Evolutionary conservation across 2,113 vertebrate species (phyloP).

Genomic region (Fukomys damarensis): DNA sequence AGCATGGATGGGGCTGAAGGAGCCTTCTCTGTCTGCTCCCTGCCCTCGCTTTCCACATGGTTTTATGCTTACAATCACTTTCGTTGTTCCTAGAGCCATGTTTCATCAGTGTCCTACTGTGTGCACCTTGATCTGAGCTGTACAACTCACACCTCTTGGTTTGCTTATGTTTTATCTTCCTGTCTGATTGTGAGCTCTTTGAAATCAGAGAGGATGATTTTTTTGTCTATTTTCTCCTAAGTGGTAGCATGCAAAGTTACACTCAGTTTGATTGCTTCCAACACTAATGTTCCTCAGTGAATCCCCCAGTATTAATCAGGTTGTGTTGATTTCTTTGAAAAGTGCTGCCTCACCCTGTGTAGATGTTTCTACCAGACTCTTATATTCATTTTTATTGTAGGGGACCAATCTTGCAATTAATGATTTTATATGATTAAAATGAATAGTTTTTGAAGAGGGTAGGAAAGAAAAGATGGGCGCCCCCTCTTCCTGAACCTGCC

Average conservation of each 20-base stretch:
- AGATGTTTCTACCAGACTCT: neutral
- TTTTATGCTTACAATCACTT: neutral
- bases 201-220: neutral
- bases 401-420: neutral
- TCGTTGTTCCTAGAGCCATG: neutral
- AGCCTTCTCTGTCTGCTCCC: neutral
- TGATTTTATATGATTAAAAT: neutral
- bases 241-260: neutral
- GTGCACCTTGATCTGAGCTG: neutral
- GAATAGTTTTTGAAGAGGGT: neutral
- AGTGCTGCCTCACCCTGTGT: neutral
- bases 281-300: no score
- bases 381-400: neutral
- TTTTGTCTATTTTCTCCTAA: neutral
- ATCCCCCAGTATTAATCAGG: rapidly evolving
- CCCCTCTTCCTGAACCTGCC: neutral
- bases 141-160: neutral
- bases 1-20: neutral
- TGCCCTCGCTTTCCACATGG: neutral
- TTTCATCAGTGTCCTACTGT: neutral
- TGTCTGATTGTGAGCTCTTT: neutral
- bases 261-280: neutral
- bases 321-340: neutral
- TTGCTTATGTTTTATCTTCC: neutral
- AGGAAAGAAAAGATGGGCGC: neutral